These are phyloP conservation scores for Heliangelus exortis DNA, from an alignment of 2,797 vertebrate genomes.

Conservation along the genomic window DNA sequence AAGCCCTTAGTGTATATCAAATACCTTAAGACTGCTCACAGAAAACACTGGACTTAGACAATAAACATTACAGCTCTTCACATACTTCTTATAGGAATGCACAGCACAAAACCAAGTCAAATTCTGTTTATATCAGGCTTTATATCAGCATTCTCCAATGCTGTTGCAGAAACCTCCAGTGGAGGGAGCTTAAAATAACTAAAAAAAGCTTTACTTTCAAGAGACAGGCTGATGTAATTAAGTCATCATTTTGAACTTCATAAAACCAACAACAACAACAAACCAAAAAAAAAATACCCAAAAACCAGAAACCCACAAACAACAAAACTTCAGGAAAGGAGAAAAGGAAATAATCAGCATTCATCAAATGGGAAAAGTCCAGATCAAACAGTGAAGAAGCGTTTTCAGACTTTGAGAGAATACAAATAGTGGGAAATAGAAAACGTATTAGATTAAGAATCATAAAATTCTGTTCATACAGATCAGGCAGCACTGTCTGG, in stretches of 20 bases:
- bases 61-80: not conserved
- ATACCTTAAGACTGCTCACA: not conserved
- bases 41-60: not conserved
- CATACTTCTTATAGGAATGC: not conserved
- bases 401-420: constrained; percentile 39
- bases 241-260: not conserved
- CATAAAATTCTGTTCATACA: constrained; percentile 20
- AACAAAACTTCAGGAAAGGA: not conserved
- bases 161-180: constrained; percentile 59
- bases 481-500: constrained; percentile 29
- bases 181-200: constrained; percentile 62
- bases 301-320: no score
- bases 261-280: not conserved
- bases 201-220: not conserved
- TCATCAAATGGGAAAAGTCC: constrained; percentile 22
- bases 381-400: not conserved
- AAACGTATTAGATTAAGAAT: constrained; percentile 52
- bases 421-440: constrained; percentile 20
- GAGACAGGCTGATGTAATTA: constrained; percentile 41
- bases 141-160: constrained; percentile 3
- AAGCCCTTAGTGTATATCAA: not conserved
- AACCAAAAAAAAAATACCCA: not conserved
- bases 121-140: not conserved
- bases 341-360: constrained; percentile 12
- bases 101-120: not conserved